phyloP scores from a whole-genome alignment of 2,113 vertebrate species.

The Prionailurus viverrinus region DNA sequence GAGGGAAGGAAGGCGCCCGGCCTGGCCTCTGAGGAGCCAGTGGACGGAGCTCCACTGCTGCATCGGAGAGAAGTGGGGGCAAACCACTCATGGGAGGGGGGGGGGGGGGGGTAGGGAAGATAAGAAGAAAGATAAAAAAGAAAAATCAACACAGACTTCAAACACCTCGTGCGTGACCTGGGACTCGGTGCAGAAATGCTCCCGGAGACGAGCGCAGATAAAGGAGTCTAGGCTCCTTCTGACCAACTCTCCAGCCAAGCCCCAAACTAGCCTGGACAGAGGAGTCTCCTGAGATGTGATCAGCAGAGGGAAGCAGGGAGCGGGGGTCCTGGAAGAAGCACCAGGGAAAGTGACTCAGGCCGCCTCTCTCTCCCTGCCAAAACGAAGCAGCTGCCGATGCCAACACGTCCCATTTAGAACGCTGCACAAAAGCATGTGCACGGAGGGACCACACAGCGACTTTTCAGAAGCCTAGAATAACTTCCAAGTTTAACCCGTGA shows the following conservation, averaged over 20 bases:
- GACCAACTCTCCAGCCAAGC: neutral
- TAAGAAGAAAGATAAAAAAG: no score
- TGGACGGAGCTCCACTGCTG: no score
- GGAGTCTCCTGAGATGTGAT: neutral
- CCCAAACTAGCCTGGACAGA: neutral
- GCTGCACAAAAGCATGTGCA: neutral
- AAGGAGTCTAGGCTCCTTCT: neutral
- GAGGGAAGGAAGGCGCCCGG: neutral
- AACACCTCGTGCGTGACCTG: neutral
- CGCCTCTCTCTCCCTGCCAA: slow-evolving; percentile 54
- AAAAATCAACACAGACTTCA: neutral
- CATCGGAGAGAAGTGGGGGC: neutral
- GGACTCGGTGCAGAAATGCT: neutral
- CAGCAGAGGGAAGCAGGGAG: neutral
- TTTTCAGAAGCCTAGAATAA: neutral
- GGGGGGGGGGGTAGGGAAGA: no score
- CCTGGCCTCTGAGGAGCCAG: neutral
- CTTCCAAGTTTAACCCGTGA: slow-evolving; percentile 54
- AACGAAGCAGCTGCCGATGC: neutral
- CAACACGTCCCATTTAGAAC: slow-evolving; percentile 38
- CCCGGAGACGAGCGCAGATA: neutral
- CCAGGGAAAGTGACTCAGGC: neutral
- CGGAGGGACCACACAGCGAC: slow-evolving; percentile 69
- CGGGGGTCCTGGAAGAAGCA: neutral
- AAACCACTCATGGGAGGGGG: neutral